Percentiles rank a stretch among this genome's conserved stretches.
phyloP scores from a whole-genome alignment of 2,797 vertebrate species.

The Coreius guichenoti region DNA sequence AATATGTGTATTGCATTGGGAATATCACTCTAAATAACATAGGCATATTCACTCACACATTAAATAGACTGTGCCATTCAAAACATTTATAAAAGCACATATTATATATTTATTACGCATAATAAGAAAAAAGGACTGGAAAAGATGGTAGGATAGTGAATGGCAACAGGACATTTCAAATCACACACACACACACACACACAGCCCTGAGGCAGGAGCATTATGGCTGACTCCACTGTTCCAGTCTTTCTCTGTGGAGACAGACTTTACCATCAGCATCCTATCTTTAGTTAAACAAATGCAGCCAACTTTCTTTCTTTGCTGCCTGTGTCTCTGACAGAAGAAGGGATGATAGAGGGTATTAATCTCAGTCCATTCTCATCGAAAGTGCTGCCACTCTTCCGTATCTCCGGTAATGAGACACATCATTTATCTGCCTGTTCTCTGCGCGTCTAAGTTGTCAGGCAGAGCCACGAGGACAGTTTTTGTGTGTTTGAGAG shows the following conservation, averaged over 20 bases:
- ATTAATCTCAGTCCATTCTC: conserved; percentile 51
- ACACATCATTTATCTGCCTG: conserved; percentile 29
- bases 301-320: neutral
- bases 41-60: neutral
- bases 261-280: conserved; percentile 35
- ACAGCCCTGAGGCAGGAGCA: conserved; percentile 8
- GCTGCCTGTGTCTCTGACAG: conserved; percentile 41
- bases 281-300: conserved; percentile 43
- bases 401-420: conserved; percentile 44
- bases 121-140: neutral
- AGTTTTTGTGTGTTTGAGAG: conserved; percentile 67
- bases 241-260: conserved; percentile 28
- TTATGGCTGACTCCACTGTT: conserved; percentile 38
- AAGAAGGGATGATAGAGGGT: conserved; percentile 35
- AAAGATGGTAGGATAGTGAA: conserved; percentile 24
- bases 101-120: neutral
- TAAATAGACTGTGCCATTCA: neutral
- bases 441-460: conserved; percentile 63
- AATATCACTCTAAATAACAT: neutral
- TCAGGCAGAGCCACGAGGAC: conserved; percentile 59
- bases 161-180: conserved; percentile 23
- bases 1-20: neutral
- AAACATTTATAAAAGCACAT: neutral
- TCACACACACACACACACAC: conserved; percentile 12
- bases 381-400: conserved; percentile 37